Evolutionary conservation across 2,888 invertebrate genomes (phyloP).

Genomic region (Thysanoteuthis rhombus): DNA sequence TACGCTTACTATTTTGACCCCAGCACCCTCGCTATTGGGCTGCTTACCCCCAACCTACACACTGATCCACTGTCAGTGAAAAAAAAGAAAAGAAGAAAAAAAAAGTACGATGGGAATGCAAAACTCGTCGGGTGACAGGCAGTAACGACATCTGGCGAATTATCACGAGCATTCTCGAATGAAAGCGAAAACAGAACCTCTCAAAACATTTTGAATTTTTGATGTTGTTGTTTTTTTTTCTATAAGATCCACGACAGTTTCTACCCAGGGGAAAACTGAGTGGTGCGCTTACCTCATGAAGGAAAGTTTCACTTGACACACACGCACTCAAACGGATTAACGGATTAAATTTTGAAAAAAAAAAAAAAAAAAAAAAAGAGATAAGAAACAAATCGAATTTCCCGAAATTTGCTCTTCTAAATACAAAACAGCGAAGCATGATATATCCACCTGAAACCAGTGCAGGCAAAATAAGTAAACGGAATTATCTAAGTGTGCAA

Average conservation of each 20-base stretch:
- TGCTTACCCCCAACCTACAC: neutral
- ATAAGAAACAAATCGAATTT: neutral
- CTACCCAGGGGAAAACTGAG: neutral
- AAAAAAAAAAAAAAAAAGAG: neutral
- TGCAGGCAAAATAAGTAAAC: no score
- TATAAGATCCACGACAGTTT: neutral
- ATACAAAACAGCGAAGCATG: neutral
- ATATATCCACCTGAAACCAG: no score
- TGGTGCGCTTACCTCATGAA: neutral
- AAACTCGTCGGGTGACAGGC: neutral
- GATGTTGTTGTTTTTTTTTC: neutral
- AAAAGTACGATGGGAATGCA: neutral
- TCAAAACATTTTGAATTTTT: no score
- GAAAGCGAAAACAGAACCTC: neutral
- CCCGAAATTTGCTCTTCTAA: neutral
- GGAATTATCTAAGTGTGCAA: neutral
- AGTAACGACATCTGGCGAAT: neutral
- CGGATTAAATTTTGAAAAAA: neutral
- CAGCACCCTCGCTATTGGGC: neutral
- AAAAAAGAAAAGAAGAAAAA: neutral
- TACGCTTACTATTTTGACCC: neutral
- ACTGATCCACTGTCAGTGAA: neutral
- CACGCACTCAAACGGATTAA: no score
- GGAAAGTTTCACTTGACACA: neutral
- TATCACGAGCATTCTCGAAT: neutral